A percentile compares a stretch with the other conserved stretches of the same genome.
These are phyloP conservation scores for Dromius quadrimaculatus DNA, from an alignment of 2,888 invertebrate genomes.

Conservation along the genomic window DNA sequence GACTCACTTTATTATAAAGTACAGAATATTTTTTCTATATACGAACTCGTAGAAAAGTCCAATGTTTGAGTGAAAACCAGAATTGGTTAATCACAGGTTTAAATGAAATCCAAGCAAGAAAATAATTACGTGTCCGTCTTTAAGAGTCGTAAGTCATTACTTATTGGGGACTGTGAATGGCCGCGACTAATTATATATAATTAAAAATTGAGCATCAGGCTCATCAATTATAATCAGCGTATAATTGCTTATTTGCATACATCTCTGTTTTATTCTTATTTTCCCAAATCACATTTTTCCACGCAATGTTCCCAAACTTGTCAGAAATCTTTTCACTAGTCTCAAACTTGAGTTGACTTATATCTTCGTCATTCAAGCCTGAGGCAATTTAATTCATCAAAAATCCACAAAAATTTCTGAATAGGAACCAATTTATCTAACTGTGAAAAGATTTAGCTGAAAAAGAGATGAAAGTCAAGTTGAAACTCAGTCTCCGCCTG, in stretches of 20 bases:
- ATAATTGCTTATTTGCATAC: constrained; percentile 13
- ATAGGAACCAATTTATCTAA: no score
- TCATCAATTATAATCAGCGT: not conserved
- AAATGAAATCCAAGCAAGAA: constrained; percentile 8
- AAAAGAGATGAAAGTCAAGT: no score
- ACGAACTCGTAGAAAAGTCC: constrained; percentile 24
- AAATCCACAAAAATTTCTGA: no score
- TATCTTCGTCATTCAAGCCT: no score
- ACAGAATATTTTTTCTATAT: constrained; percentile 36
- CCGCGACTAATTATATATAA: not conserved
- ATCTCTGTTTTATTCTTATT: not conserved
- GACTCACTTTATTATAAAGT: constrained; percentile 41
- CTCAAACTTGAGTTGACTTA: not conserved
- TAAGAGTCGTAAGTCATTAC: constrained; percentile 4
- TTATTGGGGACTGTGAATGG: not conserved
- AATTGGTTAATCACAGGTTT: not conserved
- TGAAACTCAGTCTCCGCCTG: no score
- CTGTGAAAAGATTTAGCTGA: no score
- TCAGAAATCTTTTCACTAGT: no score
- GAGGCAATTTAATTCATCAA: no score
- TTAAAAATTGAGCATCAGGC: constrained; percentile 4
- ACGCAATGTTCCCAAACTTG: no score
- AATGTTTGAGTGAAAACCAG: not conserved
- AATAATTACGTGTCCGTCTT: not conserved
- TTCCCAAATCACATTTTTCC: not conserved